phyloP scores from a whole-genome alignment of 2,888 invertebrate species.

The Masnerella sp. region DNA sequence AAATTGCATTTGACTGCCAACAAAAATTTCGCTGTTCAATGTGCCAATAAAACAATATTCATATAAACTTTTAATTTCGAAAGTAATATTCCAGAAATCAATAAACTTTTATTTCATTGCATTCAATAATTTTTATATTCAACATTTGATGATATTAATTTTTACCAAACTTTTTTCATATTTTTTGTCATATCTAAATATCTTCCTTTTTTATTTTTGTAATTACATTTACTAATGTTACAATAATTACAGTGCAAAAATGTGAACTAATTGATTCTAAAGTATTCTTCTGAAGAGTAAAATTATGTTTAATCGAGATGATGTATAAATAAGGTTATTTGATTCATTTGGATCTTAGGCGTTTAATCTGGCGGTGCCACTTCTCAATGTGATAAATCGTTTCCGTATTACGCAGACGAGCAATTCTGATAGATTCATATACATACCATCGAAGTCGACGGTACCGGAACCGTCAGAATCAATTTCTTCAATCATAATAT shows the following conservation, averaged over 20 bases:
- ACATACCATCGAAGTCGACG: conserved; percentile 97
- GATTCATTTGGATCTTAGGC: conserved; percentile 56
- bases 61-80: too few species aligned
- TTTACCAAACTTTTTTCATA: too few species aligned
- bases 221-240: neutral
- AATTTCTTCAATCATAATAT: conserved; percentile 98
- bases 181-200: too few species aligned
- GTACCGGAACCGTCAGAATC: conserved; percentile 99
- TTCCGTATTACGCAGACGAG: conserved; percentile 26
- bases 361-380: conserved; percentile 47
- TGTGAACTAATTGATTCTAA: neutral
- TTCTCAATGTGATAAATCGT: conserved; percentile 12
- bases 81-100: too few species aligned
- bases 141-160: too few species aligned
- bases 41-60: conserved; percentile 8
- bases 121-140: too few species aligned
- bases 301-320: conserved; percentile 8
- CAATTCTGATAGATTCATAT: conserved; percentile 27
- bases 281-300: neutral
- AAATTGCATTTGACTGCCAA: conserved; percentile 27
- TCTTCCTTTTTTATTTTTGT: neutral
- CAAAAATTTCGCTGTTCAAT: conserved; percentile 12
- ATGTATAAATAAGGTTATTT: conserved; percentile 63
- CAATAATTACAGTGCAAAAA: neutral
- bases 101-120: too few species aligned